Percentiles rank a stretch among this genome's conserved stretches.
Conservation (phyloP, 2,888 invertebrate genomes). For the Tethea ocularis region DNA sequence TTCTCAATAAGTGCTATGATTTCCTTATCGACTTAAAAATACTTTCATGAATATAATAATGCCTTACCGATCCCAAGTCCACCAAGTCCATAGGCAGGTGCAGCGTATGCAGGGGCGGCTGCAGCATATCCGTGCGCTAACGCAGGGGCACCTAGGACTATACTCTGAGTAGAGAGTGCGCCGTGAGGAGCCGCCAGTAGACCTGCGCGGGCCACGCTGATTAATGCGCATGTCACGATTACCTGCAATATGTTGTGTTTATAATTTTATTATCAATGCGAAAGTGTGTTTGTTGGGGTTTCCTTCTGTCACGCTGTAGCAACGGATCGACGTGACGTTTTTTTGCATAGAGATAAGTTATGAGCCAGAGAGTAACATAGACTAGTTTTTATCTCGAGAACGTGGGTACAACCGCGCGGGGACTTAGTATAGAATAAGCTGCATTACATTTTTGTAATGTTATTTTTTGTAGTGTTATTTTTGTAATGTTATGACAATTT, state of each 20-base stretch:
- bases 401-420: no score
- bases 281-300: no score
- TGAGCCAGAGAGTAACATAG: no score
- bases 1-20: background rate
- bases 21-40: background rate
- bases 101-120: slow-evolving; percentile 47
- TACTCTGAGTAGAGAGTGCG: slow-evolving; percentile 70
- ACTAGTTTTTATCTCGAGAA: no score
- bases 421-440: no score
- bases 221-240: slow-evolving; percentile 58
- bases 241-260: slow-evolving; percentile 49
- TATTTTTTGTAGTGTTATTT: no score
- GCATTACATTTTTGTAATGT: no score
- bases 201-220: slow-evolving; percentile 77
- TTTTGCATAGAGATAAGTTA: no score
- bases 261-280: no score
- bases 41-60: background rate
- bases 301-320: no score
- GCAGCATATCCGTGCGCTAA: slow-evolving; percentile 57
- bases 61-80: slow-evolving; percentile 52
- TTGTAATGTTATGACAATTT: no score
- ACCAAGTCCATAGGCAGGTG: slow-evolving; percentile 21
- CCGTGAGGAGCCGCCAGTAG: slow-evolving; percentile 72
- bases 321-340: no score
- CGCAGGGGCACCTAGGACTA: slow-evolving; percentile 69